Evolutionary conservation across 2,113 vertebrate genomes (phyloP), one percentile per base, ranked within the genome.

Genomic region (Gymnocephalus cernua): DNA sequence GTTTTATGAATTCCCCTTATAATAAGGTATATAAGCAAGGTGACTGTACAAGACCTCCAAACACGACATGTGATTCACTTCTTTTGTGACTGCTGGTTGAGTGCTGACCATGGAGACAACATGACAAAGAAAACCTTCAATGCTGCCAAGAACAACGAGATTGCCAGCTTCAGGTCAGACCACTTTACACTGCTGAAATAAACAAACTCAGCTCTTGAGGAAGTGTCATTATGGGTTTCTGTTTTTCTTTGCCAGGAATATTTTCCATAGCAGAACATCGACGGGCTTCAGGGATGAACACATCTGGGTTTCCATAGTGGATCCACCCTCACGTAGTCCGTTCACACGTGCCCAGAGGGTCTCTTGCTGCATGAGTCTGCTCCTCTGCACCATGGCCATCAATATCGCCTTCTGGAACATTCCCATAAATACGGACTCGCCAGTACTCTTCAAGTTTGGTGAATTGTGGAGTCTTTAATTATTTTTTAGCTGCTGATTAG

Each of bases 371-470:
- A 95, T 96, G 95, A 91, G 91, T 59, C 93, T 96, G 59, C 95
- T 96, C 50, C 95, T 96, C 82, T 96, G 96, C 84, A 96, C 95
- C 83, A 96, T 96, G 96, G 95, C 95, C 80, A 96, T 96, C 66
- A 96, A 96, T 74, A 96, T 96, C n/a, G 95, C 95, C 82, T 96
- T 96, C 87, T 96, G 95, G 95, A 95, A 95, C 82, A 69, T 95
- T 48, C 94, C 95, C 4, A 32, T 82, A 6, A 74, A 94, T 58
- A 11, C 32, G 13, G 25, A 72, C 12, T 95, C 95, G 6, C 87
- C 93, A 14, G 90, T 95, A 4, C 50, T 96, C 71, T 74, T 96
- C 47, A 77, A 87, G 4, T 14, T 96, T 2, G 95, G 96, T 96
- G 74, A 90, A 86, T 63, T 23, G 47, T 7, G 5, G 6, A 65